phyloP scores from a whole-genome alignment of 2,113 vertebrate species.

The Gulo gulo region DNA sequence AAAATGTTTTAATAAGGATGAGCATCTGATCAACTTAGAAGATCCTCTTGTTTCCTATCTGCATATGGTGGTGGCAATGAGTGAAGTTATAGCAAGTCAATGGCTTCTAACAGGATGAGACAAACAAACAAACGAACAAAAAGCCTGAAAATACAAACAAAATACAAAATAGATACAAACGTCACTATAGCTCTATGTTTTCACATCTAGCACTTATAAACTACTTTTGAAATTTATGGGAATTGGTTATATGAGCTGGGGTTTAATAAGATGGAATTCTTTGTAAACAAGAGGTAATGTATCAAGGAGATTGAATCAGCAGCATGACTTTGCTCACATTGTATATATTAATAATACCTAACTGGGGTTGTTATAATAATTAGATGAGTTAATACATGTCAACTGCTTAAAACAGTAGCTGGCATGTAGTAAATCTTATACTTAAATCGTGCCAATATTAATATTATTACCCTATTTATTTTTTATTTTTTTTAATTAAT shows the following conservation, averaged over 20 bases:
- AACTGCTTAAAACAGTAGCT: neutral
- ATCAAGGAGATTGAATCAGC: neutral
- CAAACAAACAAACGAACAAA: neutral
- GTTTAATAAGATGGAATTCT: neutral
- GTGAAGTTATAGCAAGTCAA: neutral
- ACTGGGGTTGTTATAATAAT: neutral
- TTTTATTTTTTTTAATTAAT: too few relatives aligned
- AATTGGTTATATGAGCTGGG: neutral
- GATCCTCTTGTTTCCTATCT: neutral
- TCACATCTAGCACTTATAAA: neutral
- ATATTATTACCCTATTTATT: neutral
- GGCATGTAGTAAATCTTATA: neutral
- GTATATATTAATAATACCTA: neutral
- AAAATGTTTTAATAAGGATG: neutral
- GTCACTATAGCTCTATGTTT: neutral
- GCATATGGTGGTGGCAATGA: neutral
- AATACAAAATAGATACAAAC: constrained; percentile 1
- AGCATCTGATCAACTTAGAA: neutral
- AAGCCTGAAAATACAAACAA: neutral
- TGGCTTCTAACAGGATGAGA: neutral
- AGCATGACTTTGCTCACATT: neutral
- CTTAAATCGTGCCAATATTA: neutral
- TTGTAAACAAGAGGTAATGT: neutral
- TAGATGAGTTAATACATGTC: neutral
- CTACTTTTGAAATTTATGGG: neutral